Conservation (phyloP, 2,797 vertebrate species). For the Hyperoplus immaculatus region DNA sequence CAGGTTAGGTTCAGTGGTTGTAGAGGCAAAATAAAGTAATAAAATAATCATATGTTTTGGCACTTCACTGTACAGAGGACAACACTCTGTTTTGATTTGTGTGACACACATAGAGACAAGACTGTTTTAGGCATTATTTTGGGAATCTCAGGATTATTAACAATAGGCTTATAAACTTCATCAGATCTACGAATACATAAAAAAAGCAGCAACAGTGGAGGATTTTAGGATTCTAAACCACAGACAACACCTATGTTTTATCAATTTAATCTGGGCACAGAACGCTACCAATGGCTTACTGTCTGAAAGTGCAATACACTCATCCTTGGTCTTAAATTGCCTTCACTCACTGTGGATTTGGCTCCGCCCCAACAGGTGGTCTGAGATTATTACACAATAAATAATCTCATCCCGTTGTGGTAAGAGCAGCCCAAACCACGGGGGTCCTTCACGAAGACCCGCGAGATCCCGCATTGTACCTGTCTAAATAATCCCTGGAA, state of each 20-base stretch:
- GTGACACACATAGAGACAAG: too few relatives aligned
- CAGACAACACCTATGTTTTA: neutral
- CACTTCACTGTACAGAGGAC: neutral
- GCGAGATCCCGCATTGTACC: neutral
- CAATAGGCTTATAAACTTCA: too few relatives aligned
- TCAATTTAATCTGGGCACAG: neutral
- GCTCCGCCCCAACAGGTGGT: conserved; percentile 65
- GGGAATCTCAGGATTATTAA: neutral
- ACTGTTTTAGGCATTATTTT: neutral
- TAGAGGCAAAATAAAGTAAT: neutral
- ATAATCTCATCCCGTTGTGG: conserved; percentile 59
- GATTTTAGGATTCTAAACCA: neutral
- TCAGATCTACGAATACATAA: too few relatives aligned
- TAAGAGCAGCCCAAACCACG: conserved; percentile 12
- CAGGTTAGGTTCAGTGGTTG: neutral
- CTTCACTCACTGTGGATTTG: conserved; percentile 47
- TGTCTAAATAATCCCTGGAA: neutral
- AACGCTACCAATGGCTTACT: neutral
- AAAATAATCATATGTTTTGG: neutral
- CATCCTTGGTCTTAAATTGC: conserved; percentile 52
- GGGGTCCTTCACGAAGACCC: neutral
- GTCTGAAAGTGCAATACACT: neutral
- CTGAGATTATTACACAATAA: conserved; percentile 44
- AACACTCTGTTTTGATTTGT: neutral
- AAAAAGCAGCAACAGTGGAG: neutral